Base-by-base conservation (phyloP, 2,113 vertebrate species). In the Phylloscopus whistleri region DNA sequence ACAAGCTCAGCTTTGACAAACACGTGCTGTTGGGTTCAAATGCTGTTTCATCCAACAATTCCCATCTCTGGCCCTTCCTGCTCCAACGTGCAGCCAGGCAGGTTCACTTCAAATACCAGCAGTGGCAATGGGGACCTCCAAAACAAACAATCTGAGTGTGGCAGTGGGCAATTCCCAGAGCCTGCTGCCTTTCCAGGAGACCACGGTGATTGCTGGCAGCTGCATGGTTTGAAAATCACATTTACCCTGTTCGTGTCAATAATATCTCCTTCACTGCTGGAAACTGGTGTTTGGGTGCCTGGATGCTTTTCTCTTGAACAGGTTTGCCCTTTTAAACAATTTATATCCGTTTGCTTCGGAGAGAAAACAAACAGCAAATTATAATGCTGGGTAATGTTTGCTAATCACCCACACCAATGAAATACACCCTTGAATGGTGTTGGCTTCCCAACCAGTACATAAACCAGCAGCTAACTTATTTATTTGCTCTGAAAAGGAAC, bases 271-370 rank as follows among this genome's bases (percentile, higher is more conserved):
- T 67, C 78, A 83, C 77, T 85, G 78, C 89, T 72, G 43, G 74
- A 37, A 84, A 67, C 33, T 64, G 58, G 21, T 80, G 67, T 80
- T 62, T 77, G 80, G 58, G 55, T 79, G 67, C 33, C 62, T 87
- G 75, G 68, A 80, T 56, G n/a, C 63, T 85, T 93, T 93, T 39
- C 63, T 56, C 23, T n/a, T 14, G 15, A 41, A 66, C 35, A 74
- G 59, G 31, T 85, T 89, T 97, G 86, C 63, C 59, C 70, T 89
- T 94, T 93, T 75, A 66, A 95, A 87, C 81, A 64, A 80, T 96
- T 96, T 85, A 69, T 80, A 78, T 72, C 59, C 9, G 8, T 89
- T 90, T 94, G 48, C 70, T 93, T 86, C 76, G 67, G 55, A 95
- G 67, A 52, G 87, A 79, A 89, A 94, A 92, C 68, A 94, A 96